Conservation (phyloP, 2,797 vertebrate genomes). For the Periophthalmus magnuspinnatus region DNA sequence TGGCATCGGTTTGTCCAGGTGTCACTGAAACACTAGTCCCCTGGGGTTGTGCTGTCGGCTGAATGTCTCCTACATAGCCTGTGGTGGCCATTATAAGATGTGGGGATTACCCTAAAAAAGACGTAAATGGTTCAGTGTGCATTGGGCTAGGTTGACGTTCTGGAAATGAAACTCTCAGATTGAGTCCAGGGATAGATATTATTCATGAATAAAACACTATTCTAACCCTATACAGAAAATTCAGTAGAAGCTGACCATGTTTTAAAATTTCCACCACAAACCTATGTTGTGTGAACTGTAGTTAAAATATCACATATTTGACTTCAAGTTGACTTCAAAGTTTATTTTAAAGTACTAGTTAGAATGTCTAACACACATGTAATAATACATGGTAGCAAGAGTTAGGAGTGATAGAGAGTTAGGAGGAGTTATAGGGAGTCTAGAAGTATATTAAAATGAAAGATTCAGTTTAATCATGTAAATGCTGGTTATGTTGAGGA, state of each 20-base stretch:
- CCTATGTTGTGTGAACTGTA: neutral
- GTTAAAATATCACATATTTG: neutral
- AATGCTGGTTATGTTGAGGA: too few species aligned
- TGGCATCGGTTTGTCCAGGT: conserved; percentile 64
- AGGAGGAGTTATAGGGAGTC: neutral
- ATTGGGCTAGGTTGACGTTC: neutral
- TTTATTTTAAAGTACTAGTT: too few species aligned
- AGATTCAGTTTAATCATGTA: too few species aligned
- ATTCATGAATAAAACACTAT: neutral
- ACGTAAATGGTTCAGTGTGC: neutral
- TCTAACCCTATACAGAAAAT: neutral
- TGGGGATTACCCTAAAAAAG: conserved; percentile 57
- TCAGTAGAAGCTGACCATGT: too few species aligned
- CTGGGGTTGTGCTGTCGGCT: conserved; percentile 80
- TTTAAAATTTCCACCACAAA: too few species aligned
- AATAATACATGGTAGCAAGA: too few species aligned
- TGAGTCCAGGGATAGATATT: neutral
- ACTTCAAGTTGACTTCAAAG: too few species aligned
- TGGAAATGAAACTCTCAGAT: neutral
- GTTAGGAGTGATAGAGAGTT: neutral
- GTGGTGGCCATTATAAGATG: conserved; percentile 87
- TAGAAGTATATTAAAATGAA: neutral
- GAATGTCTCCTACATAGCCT: conserved; percentile 89
- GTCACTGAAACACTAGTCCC: conserved; percentile 65
- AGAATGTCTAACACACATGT: too few species aligned